Conservation (phyloP, 2,888 invertebrate species). For the Lepidonotus clava region DNA sequence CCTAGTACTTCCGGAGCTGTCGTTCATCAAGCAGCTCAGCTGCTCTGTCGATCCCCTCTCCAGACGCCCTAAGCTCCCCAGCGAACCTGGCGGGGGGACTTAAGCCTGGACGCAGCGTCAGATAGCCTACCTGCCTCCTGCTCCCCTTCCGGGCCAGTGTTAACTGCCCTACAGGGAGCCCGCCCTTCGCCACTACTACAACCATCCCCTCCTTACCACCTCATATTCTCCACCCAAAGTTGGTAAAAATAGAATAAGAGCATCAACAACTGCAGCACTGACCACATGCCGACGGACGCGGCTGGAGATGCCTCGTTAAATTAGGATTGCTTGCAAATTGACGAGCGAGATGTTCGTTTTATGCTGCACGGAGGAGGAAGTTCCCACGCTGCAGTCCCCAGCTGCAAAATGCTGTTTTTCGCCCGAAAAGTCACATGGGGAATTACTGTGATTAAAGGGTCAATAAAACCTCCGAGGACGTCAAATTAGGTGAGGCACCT, state of each 20-base stretch:
- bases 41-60: constrained; percentile 19
- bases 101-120: background rate
- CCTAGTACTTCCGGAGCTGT: constrained; percentile 40
- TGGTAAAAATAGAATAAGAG: background rate
- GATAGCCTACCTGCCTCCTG: too few relatives aligned
- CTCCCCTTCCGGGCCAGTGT: background rate
- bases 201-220: background rate
- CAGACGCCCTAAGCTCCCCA: constrained; percentile 7
- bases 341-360: background rate
- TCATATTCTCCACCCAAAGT: background rate
- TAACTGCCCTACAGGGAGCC: background rate
- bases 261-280: background rate
- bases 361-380: background rate
- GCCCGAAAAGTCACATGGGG: background rate
- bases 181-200: background rate
- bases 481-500: constrained; percentile 7
- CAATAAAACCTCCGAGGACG: background rate
- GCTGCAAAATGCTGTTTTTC: constrained; percentile 16
- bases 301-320: background rate
- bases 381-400: background rate
- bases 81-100: background rate
- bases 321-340: background rate
- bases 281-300: background rate
- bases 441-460: constrained; percentile 11
- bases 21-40: constrained; percentile 29